These are phyloP conservation scores for Calcarius lapponicus DNA, from an alignment of 2,797 vertebrate genomes.

Conservation along the genomic window DNA sequence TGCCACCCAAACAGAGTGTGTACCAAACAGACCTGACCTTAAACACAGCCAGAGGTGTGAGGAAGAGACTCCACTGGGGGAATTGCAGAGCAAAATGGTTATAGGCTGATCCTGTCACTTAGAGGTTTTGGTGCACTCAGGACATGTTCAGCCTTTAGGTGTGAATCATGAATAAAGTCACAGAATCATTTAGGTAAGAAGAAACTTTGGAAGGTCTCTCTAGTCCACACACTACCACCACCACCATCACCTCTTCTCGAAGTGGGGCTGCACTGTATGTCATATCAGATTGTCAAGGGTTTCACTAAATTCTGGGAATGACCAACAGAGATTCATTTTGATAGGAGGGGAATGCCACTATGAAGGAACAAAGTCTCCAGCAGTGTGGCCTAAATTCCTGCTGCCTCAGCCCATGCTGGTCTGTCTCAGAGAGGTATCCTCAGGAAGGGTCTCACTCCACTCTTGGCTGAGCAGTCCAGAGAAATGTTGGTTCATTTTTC, in stretches of 20 bases:
- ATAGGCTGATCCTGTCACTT: neutral
- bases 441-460: neutral
- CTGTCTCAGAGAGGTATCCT: neutral
- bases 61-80: neutral
- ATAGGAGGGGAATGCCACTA: neutral
- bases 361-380: neutral
- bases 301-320: neutral
- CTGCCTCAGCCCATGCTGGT: neutral
- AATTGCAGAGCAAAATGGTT: neutral
- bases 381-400: neutral
- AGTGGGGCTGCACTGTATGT: neutral
- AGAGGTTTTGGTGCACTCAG: neutral
- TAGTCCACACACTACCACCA: neutral
- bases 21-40: neutral
- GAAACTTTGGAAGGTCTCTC: neutral
- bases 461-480: neutral
- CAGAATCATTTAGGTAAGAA: neutral
- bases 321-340: neutral
- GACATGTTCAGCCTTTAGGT: neutral
- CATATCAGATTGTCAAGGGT: neutral
- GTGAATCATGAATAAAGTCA: neutral
- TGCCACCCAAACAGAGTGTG: neutral
- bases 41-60: neutral
- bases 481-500: neutral
- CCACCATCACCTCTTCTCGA: neutral